Evolutionary conservation across 2,888 invertebrate genomes (phyloP).

Genomic region (Crematogaster levior): DNA sequence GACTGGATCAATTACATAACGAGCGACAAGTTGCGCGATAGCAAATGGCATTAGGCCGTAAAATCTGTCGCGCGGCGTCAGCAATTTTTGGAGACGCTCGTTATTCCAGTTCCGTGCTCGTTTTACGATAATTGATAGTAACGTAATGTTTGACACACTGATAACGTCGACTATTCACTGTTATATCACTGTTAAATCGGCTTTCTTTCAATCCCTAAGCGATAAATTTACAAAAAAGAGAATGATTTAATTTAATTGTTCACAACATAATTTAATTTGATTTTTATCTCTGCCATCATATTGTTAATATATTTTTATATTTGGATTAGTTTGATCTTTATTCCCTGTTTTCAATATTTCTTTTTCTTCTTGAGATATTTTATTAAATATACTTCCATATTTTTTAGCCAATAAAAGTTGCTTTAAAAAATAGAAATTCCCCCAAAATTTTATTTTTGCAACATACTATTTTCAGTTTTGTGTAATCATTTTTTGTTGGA

Average conservation of each 20-base stretch:
- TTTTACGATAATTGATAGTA: slow-evolving; percentile 53
- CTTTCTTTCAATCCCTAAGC: background rate
- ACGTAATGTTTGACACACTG: slow-evolving; percentile 14
- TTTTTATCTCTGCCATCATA: background rate
- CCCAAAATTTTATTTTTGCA: background rate
- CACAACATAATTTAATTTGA: background rate
- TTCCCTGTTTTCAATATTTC: background rate
- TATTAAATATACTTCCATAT: background rate
- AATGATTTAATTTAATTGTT: background rate
- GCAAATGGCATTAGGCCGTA: slow-evolving; percentile 35
- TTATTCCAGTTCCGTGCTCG: slow-evolving; percentile 10
- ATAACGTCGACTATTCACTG: background rate
- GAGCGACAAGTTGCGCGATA: slow-evolving; percentile 45
- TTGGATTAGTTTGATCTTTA: background rate
- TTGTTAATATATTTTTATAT: background rate
- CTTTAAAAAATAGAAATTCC: background rate
- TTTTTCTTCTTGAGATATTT: background rate
- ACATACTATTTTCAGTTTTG: background rate
- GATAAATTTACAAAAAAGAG: background rate
- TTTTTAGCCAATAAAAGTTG: background rate
- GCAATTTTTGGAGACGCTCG: slow-evolving; percentile 54
- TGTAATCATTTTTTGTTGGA: slow-evolving; percentile 12
- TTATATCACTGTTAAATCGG: background rate
- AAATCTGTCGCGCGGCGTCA: slow-evolving; percentile 42
- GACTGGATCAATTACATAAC: slow-evolving; percentile 54